Evolutionary conservation across 2,888 invertebrate genomes (phyloP).

Genomic region (Ophioninae sp.): DNA sequence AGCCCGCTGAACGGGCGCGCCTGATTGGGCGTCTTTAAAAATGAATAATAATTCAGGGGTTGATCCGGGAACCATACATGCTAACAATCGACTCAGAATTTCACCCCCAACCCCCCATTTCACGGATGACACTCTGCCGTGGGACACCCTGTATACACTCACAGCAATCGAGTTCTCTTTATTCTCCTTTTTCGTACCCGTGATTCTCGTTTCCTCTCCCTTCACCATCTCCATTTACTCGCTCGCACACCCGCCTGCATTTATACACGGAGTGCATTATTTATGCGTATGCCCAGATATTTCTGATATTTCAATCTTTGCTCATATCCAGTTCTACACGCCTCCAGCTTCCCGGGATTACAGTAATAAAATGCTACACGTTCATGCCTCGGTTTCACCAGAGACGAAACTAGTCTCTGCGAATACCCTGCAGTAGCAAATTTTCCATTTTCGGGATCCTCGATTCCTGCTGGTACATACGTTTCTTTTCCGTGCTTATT

Average conservation of each 20-base stretch:
- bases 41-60: no score
- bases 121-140: no score
- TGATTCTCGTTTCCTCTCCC: conserved; percentile 6
- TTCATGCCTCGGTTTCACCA: conserved; percentile 6
- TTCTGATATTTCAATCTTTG: conserved; percentile 21
- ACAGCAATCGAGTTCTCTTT: conserved; percentile 43
- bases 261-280: not conserved
- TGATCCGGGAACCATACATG: no score
- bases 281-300: conserved; percentile 3
- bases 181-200: conserved; percentile 46
- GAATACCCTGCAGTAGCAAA: not conserved
- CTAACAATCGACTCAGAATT: no score
- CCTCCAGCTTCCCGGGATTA: conserved; percentile 12
- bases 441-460: not conserved
- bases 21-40: no score
- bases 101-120: no score
- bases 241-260: not conserved
- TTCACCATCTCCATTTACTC: conserved; percentile 21
- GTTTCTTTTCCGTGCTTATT: not conserved
- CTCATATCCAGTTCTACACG: conserved; percentile 23
- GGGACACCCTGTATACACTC: conserved; percentile 37
- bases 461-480: not conserved
- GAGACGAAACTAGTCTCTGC: not conserved
- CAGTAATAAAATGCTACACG: conserved; percentile 22
- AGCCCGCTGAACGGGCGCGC: no score